A percentile compares a stretch with the other conserved stretches of the same genome.
Conservation (phyloP, 2,797 vertebrate species). For the Spea hammondii region DNA sequence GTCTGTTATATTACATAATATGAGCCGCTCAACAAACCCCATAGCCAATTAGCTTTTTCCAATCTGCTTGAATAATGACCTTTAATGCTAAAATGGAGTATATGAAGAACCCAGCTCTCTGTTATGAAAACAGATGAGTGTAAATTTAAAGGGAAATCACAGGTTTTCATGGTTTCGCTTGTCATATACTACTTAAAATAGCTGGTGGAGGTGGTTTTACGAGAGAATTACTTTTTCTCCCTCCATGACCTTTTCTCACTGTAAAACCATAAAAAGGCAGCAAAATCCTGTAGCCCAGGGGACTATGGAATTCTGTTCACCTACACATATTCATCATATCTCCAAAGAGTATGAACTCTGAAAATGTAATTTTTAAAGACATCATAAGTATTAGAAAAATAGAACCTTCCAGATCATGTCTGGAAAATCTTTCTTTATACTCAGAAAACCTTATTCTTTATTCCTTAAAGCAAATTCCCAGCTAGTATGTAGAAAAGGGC, state of each 20-base stretch:
- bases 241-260: constrained; percentile 46
- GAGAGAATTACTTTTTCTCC: constrained; percentile 38
- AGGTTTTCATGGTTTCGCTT: constrained; percentile 39
- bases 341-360: constrained; percentile 26
- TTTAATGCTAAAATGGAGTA: constrained; percentile 33
- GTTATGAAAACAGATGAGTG: constrained; percentile 26
- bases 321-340: constrained; percentile 36
- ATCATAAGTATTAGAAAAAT: neutral
- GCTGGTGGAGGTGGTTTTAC: constrained; percentile 29
- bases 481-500: neutral
- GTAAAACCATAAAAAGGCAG: constrained; percentile 42
- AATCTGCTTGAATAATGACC: constrained; percentile 47
- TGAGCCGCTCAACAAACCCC: constrained; percentile 33
- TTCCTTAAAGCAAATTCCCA: neutral
- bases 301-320: constrained; percentile 27
- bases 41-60: constrained; percentile 47
- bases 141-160: constrained; percentile 37
- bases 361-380: constrained; percentile 10
- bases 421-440: neutral
- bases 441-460: neutral
- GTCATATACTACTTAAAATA: constrained; percentile 31
- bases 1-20: constrained; percentile 36
- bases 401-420: neutral
- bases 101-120: constrained; percentile 35
- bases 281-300: constrained; percentile 37